Percentiles rank a stretch among this genome's conserved stretches.
phyloP scores from a whole-genome alignment of 1,140 invertebrate genomes.

The Scaptomyza montana region DNA sequence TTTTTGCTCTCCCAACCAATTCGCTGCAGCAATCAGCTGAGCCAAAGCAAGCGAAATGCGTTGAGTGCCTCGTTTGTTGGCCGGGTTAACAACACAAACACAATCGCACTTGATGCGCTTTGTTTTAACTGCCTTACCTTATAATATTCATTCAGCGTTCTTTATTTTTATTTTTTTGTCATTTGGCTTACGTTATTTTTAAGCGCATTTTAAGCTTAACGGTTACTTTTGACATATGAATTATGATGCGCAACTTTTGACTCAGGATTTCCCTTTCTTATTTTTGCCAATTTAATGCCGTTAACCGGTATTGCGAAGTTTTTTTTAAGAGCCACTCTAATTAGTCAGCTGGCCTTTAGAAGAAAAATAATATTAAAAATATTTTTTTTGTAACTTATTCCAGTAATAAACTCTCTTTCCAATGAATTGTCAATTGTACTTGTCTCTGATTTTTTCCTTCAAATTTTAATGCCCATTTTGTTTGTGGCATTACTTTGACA shows the following conservation, averaged over 20 bases:
- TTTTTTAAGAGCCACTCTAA: constrained; percentile 11
- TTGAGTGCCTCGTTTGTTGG: constrained; percentile 51
- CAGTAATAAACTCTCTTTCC: too few species aligned
- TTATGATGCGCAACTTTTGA: constrained; percentile 48
- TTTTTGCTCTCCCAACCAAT: constrained; percentile 37
- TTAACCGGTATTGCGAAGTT: constrained; percentile 23
- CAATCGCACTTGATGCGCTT: constrained; percentile 46
- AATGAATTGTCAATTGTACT: too few species aligned
- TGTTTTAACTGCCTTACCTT: constrained; percentile 54
- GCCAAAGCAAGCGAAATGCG: constrained; percentile 15
- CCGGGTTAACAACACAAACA: constrained; percentile 30
- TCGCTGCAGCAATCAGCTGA: constrained; percentile 56
- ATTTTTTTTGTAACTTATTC: too few species aligned
- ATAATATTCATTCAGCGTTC: constrained; percentile 19
- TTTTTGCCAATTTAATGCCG: constrained; percentile 32
- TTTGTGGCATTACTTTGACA: constrained; percentile 18
- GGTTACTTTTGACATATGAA: constrained; percentile 62
- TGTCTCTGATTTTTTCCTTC: background rate
- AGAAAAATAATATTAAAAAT: background rate
- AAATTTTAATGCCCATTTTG: constrained; percentile 1
- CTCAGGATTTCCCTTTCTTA: constrained; percentile 21
- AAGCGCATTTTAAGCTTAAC: constrained; percentile 75
- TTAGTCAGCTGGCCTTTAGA: background rate
- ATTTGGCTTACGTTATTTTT: constrained; percentile 40
- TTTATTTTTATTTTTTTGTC: constrained; percentile 13